These are phyloP conservation scores for Marasmarcha lunaedactyla DNA, from an alignment of 2,888 invertebrate species.

Conservation along the genomic window DNA sequence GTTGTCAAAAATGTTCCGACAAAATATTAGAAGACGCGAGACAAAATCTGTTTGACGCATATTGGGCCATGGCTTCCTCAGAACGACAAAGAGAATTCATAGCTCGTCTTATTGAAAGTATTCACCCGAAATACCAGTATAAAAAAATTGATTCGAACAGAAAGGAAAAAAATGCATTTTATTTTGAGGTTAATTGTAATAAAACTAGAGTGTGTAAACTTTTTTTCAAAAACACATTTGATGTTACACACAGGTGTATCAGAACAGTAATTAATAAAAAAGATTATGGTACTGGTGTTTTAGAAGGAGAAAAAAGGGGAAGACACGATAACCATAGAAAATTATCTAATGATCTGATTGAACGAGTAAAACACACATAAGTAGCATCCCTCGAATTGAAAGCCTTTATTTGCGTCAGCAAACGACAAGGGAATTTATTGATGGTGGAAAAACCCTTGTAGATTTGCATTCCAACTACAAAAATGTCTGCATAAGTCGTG, in stretches of 20 bases:
- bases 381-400: conserved; percentile 2
- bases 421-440: no score
- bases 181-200: conserved; percentile 5
- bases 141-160: conserved; percentile 10
- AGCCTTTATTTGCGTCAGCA: not conserved
- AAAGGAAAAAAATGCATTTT: conserved; percentile 6
- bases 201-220: no score
- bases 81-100: no score
- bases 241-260: conserved; percentile 7
- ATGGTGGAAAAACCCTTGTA: not conserved
- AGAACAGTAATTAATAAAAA: conserved; percentile 8
- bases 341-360: not conserved
- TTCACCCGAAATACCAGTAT: conserved; percentile 11
- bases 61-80: no score
- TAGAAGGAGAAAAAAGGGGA: conserved; percentile 1
- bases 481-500: no score
- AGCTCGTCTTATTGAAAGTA: not conserved
- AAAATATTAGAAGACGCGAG: no score
- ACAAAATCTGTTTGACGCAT: no score
- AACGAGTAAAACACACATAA: conserved; percentile 1
- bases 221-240: no score
- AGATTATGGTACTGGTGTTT: conserved; percentile 1
- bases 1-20: no score
- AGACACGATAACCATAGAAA: not conserved
- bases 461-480: not conserved